A percentile compares a stretch with the other conserved stretches of the same genome.
phyloP scores from a whole-genome alignment of 1,140 invertebrate species.

The Metaphire vulgaris region DNA sequence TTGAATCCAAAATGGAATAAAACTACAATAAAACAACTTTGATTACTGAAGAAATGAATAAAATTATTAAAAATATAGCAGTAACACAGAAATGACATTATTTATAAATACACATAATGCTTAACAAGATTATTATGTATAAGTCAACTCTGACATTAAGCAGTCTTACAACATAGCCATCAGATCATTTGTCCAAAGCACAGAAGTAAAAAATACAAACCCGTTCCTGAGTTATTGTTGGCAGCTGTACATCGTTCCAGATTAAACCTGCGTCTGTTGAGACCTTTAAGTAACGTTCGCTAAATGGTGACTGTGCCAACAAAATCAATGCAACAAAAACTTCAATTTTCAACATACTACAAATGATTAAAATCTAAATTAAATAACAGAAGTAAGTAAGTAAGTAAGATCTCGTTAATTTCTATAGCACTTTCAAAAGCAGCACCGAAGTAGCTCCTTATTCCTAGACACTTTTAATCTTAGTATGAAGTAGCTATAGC shows the following conservation, averaged over 20 bases:
- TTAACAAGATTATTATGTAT: too few relatives aligned
- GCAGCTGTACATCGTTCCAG: slow-evolving; percentile 43
- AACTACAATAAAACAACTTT: slow-evolving; percentile 43
- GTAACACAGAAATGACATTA: too few relatives aligned
- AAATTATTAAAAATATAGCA: too few relatives aligned
- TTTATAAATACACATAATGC: too few relatives aligned
- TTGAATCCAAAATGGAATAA: slow-evolving; percentile 48
- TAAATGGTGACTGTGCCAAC: too few relatives aligned
- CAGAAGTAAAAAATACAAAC: slow-evolving; percentile 31
- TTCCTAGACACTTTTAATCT: too few relatives aligned
- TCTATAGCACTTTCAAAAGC: too few relatives aligned
- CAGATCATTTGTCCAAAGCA: background rate
- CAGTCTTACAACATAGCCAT: background rate
- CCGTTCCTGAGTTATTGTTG: slow-evolving; percentile 41
- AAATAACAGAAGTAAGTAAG: background rate
- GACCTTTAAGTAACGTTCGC: slow-evolving; percentile 32
- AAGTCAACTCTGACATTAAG: background rate
- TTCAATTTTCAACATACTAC: background rate
- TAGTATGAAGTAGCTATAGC: too few relatives aligned
- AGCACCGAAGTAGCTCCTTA: too few relatives aligned
- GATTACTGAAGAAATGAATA: slow-evolving; percentile 4
- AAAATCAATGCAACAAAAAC: too few relatives aligned
- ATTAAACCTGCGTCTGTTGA: slow-evolving; percentile 41
- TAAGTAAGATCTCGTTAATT: too few relatives aligned
- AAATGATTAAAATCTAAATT: background rate